A percentile compares a stretch with the other conserved stretches of the same genome.
Evolutionary conservation across 1,140 invertebrate genomes (phyloP).

Genomic region (Arion vulgaris): DNA sequence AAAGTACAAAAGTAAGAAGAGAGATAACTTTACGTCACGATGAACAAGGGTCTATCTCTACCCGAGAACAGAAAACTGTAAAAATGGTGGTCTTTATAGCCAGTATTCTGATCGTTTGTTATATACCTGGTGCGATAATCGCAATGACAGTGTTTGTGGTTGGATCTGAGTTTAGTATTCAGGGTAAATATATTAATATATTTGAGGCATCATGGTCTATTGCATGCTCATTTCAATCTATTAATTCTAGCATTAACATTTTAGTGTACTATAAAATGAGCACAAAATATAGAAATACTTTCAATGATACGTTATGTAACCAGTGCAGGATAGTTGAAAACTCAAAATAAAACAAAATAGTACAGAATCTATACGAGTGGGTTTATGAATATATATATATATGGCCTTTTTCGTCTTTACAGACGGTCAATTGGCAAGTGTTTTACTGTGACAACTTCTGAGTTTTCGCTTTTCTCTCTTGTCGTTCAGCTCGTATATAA

Average conservation of each 20-base stretch:
- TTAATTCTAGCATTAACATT: constrained; percentile 4
- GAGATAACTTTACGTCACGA: neutral
- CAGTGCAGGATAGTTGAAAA: too few species aligned
- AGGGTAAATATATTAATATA: constrained; percentile 19
- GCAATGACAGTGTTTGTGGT: neutral
- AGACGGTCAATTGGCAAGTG: too few species aligned
- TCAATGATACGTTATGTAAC: too few species aligned
- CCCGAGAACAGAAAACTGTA: neutral
- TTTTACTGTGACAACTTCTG: too few species aligned
- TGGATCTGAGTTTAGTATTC: neutral
- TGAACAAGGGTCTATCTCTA: neutral
- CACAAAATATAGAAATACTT: neutral
- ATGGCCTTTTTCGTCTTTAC: too few species aligned
- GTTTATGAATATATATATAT: too few species aligned
- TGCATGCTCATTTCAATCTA: neutral
- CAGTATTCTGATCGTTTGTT: neutral
- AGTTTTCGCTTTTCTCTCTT: too few species aligned
- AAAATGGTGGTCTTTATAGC: constrained; percentile 8
- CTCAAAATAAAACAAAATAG: too few species aligned
- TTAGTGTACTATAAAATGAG: constrained; percentile 1
- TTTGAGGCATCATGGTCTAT: neutral
- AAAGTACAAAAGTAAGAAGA: neutral
- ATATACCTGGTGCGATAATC: neutral
- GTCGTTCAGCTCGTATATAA: too few species aligned
- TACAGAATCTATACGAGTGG: too few species aligned